Base-by-base conservation (phyloP, 2,888 invertebrate species). In the Protula sp. region DNA sequence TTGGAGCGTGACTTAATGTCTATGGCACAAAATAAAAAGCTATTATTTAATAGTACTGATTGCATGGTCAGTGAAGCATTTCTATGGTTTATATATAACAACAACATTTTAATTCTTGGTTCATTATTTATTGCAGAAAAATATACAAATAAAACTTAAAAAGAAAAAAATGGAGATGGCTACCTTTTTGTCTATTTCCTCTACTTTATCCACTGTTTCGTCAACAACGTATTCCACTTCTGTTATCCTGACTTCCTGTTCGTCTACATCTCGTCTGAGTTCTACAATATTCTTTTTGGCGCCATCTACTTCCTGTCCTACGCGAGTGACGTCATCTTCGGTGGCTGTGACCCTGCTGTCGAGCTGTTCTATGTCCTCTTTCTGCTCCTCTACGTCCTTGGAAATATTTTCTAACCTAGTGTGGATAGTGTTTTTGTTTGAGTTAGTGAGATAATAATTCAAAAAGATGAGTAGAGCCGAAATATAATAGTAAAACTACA, bases 1-100 rank as follows among this genome's bases (percentile, higher is more conserved):
- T 70, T 3, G 79, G 79, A 9, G 77, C 77, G 68, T 76, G 73
- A 48, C 71, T 72, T 60, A 78, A 62, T 26, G 77, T 78, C 77
- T 78, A 63, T 48, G 26, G 54, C n/a, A n/a, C n/a, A n/a, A n/a
- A n/a, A n/a, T n/a, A n/a, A n/a, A n/a, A n/a, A n/a, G n/a, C n/a
- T n/a, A n/a, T n/a, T n/a, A n/a, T n/a, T n/a, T n/a, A n/a, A n/a
- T n/a, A n/a, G n/a, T n/a, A n/a, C n/a, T n/a, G n/a, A n/a, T n/a
- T n/a, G n/a, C n/a, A n/a, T n/a, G n/a, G n/a, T n/a, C n/a, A n/a
- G n/a, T n/a, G n/a, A n/a, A n/a, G n/a, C n/a, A n/a, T n/a, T n/a
- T n/a, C n/a, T n/a, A n/a, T n/a, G n/a, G n/a, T n/a, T n/a, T n/a
- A n/a, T n/a, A n/a, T n/a, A n/a, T n/a, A n/a, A n/a, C n/a, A n/a